Base-by-base conservation (phyloP, 2,113 vertebrate genomes). In the Hemibagrus wyckioides region DNA sequence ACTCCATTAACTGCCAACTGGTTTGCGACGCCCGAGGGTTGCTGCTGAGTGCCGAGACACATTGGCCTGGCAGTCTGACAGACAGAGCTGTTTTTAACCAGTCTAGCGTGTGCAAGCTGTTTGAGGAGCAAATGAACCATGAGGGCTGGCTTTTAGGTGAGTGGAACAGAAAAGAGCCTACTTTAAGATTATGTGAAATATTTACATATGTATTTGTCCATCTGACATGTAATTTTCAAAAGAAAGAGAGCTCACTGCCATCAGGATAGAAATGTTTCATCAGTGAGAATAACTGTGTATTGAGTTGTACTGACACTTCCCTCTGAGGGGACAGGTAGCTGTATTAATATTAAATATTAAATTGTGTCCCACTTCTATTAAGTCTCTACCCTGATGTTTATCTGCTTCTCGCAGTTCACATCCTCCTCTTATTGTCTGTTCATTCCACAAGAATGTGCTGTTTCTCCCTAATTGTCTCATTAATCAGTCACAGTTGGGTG, bases 61-160 rank as follows among this genome's bases (percentile, higher is more conserved):
- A 95, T 92, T 98, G 97, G 96, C 97, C 97, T 0, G 98, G 98
- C 7, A 96, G 97, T 83, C 92, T 97, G 14, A 94, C 95, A 0
- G 96, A 98, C 91, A 94, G 84, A 0, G 83, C 92, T 0, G 95
- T 99, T 33, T 94, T 99, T 2, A 96, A 97, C 69, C 95, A 95
- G 88, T 99, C 98, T 33, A 91, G 95, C 7, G 93, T 99, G 2
- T 90, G 75, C 30, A 95, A 93, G 87, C 92, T 94, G 0, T 96
- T 98, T 92, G 95, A 96, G 93, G 94, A 92, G 4, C 92, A 94
- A 88, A 93, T 95, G 28, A 91, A 89, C 41, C 95, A 96, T 83
- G 94, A 96, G 9, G 96, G 97, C 80, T 99, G 97, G 97, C 93
- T 99, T 50, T 96, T 99, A 82, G 98, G 98, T 99, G 93, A 96